phyloP scores from a whole-genome alignment of 2,888 invertebrate species.

The Limenitis camilla region DNA sequence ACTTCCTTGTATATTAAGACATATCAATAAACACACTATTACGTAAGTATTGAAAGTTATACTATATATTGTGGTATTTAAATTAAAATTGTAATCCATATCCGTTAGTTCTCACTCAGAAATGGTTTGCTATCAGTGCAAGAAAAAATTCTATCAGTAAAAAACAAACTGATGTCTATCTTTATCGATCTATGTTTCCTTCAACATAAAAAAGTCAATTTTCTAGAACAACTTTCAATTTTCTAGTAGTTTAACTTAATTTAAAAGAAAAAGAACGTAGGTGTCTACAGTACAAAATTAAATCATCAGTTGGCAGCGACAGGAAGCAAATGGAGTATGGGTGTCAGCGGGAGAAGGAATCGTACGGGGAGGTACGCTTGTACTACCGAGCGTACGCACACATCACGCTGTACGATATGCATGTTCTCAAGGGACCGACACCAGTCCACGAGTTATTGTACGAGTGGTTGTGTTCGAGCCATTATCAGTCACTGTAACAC shows the following conservation, averaged over 20 bases:
- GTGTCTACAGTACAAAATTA: constrained; percentile 10
- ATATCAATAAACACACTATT: constrained; percentile 49
- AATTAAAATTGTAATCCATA: neutral
- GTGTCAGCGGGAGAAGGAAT: constrained; percentile 49
- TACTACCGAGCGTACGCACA: constrained; percentile 74
- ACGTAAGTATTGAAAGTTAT: constrained; percentile 42
- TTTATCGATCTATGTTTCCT: too few species aligned
- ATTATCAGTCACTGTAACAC: constrained; percentile 77
- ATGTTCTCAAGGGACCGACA: constrained; percentile 80
- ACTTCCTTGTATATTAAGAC: constrained; percentile 57
- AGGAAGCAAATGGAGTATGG: constrained; percentile 59
- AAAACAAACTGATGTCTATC: too few species aligned
- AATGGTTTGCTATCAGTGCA: too few species aligned
- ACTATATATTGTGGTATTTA: neutral
- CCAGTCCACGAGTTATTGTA: constrained; percentile 78
- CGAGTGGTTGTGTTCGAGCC: constrained; percentile 79
- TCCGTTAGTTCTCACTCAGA: neutral
- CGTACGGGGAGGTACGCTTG: constrained; percentile 50
- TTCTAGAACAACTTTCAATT: too few species aligned
- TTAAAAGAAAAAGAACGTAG: neutral
- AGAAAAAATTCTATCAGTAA: too few species aligned
- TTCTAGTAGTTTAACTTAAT: too few species aligned
- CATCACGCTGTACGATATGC: constrained; percentile 81
- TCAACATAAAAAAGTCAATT: too few species aligned
- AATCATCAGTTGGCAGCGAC: constrained; percentile 61